phyloP scores from a whole-genome alignment of 2,113 vertebrate genomes.

The Ursus arctos region DNA sequence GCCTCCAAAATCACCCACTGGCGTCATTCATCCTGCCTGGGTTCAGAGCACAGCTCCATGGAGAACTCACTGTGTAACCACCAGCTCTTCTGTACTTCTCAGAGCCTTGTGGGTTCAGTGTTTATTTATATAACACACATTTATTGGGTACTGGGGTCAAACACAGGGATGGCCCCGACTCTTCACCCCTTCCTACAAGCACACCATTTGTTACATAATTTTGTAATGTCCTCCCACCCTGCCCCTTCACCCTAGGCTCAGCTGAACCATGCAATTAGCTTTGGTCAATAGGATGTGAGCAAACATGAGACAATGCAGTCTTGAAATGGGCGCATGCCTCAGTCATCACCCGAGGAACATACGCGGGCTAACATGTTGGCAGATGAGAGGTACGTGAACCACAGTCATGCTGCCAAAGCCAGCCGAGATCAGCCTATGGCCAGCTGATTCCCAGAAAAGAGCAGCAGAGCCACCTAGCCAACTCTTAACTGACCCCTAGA shows the following conservation, averaged over 20 bases:
- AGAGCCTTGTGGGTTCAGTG: not conserved
- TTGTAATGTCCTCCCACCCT: not conserved
- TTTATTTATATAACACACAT: not conserved
- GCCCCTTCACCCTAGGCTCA: not conserved
- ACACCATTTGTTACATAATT: not conserved
- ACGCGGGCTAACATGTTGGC: not conserved
- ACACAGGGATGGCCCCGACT: not conserved
- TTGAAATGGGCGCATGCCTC: not conserved
- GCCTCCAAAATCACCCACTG: not conserved
- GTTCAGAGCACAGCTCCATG: not conserved
- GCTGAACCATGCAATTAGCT: not conserved
- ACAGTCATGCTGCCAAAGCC: not conserved
- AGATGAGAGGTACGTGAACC: not conserved
- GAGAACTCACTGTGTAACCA: not conserved
- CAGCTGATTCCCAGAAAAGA: not conserved
- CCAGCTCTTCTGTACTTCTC: not conserved
- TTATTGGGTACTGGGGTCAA: not conserved
- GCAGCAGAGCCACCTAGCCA: not conserved
- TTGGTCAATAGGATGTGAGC: not conserved
- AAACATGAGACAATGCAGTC: not conserved
- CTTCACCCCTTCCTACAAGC: not conserved
- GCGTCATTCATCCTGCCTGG: not conserved
- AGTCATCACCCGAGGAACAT: not conserved
- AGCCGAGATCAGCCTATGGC: not conserved
- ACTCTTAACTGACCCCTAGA: not conserved